phyloP scores from a whole-genome alignment of 2,888 invertebrate species.

The Arge pagana region DNA sequence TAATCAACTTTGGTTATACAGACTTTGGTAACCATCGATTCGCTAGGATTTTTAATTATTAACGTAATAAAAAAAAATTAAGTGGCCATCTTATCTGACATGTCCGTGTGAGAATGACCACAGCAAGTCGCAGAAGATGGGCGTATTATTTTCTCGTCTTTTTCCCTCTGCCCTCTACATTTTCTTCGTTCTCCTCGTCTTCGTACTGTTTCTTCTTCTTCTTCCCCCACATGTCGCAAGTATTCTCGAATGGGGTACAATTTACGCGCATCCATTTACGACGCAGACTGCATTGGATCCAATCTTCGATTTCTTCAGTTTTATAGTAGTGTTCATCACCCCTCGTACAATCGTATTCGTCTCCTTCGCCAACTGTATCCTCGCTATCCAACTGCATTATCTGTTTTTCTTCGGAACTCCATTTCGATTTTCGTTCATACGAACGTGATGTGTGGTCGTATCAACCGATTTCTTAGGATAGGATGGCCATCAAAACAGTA shows the following conservation, averaged over 20 bases:
- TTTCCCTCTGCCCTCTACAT: neutral
- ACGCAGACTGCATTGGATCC: neutral
- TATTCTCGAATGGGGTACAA: neutral
- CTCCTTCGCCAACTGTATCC: neutral
- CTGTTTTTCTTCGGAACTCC: neutral
- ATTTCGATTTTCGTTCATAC: neutral
- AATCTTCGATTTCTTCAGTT: neutral
- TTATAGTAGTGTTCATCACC: neutral
- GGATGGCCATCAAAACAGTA: too few species aligned
- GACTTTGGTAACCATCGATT: too few species aligned
- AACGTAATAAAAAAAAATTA: too few species aligned
- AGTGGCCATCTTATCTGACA: too few species aligned
- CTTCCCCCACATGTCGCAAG: neutral
- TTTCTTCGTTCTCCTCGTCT: too few species aligned
- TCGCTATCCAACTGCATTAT: neutral
- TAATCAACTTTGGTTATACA: too few species aligned
- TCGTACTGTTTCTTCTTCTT: too few species aligned
- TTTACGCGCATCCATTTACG: neutral
- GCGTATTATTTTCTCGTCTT: neutral
- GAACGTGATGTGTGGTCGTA: too few species aligned
- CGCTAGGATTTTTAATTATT: too few species aligned
- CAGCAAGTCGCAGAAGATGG: too few species aligned
- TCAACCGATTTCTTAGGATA: too few species aligned
- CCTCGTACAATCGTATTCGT: neutral
- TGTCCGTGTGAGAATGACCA: too few species aligned